phyloP scores from a whole-genome alignment of 2,888 invertebrate species.

The Parascotia fuliginaria region DNA sequence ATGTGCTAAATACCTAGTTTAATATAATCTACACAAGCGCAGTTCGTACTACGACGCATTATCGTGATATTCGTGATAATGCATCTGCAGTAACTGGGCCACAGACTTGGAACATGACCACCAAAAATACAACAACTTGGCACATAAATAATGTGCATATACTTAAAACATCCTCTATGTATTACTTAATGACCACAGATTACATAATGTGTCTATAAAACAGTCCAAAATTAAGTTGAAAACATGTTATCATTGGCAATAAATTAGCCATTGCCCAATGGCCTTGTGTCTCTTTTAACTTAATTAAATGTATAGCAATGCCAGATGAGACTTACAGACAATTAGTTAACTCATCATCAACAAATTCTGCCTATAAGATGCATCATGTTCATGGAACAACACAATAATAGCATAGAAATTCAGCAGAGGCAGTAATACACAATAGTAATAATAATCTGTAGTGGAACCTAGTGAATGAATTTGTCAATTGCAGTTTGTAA shows the following conservation, averaged over 20 bases:
- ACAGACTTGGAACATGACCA: slow-evolving; percentile 37
- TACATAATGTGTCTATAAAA: slow-evolving; percentile 6
- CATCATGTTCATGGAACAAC: slow-evolving; percentile 22
- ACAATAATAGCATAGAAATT: slow-evolving; percentile 31
- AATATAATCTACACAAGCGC: slow-evolving; percentile 27
- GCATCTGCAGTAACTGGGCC: slow-evolving; percentile 47
- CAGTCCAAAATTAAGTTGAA: slow-evolving; percentile 17
- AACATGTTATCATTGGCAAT: slow-evolving; percentile 36
- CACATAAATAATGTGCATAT: background rate
- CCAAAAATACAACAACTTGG: slow-evolving; percentile 20
- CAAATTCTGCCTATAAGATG: slow-evolving; percentile 38
- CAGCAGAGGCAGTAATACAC: slow-evolving; percentile 17
- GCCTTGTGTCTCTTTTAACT: slow-evolving; percentile 46
- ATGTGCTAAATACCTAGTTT: slow-evolving; percentile 7
- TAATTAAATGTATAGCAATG: slow-evolving; percentile 51
- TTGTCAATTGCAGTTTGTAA: slow-evolving; percentile 78
- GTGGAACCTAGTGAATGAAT: slow-evolving; percentile 13
- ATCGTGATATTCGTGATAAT: slow-evolving; percentile 30
- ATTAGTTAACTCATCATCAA: slow-evolving; percentile 30
- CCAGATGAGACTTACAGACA: slow-evolving; percentile 44
- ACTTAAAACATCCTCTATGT: background rate
- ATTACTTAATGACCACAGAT: background rate
- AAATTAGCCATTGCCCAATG: slow-evolving; percentile 39
- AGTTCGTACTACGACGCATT: slow-evolving; percentile 24
- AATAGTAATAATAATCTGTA: background rate